Conservation (phyloP, 2,113 vertebrate genomes). For the pig (Sus scrofa) region T2T-Sscrofa CM000814.6:125682001-125682500, state of each 20-base stretch:
- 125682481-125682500: no score
- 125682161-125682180: background rate
- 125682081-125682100: background rate
- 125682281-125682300: slow-evolving; percentile 34
- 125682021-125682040: background rate
- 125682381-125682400: no score
- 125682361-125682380: background rate
- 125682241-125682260: background rate
- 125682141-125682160: background rate
- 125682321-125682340: background rate
- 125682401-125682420: no score
- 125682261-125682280: background rate
- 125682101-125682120: background rate
- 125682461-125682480: no score
- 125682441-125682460: no score
- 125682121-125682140: background rate
- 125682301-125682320: background rate
- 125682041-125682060: background rate
- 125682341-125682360: background rate
- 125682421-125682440: no score
- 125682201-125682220: background rate
- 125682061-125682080: background rate
- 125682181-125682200: background rate
- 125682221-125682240: background rate
- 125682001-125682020: background rate